Evolutionary conservation across 2,888 invertebrate genomes (phyloP), one percentile per base, ranked within the genome.

Genomic region (Hymenopus coronatus): DNA sequence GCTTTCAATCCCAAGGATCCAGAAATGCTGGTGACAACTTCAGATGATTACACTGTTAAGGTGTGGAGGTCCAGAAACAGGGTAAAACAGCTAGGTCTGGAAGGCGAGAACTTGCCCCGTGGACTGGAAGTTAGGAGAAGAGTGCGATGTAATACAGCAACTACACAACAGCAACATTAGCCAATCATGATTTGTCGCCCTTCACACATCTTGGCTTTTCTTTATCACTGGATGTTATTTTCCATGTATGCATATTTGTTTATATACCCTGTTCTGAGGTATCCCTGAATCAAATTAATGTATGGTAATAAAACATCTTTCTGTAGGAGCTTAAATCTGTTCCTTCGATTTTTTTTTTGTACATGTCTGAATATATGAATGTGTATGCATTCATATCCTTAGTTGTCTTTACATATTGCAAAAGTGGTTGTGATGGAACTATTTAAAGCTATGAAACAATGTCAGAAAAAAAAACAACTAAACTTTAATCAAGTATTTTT

Each of bases 1-100:
- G 97, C 97, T 3, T 97, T 98, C 92, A 97, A 97, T 93, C 97
- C 97, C 0, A 94, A 94, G 90, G 96, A 97, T 93, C 95, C 96
- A 0, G 96, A 97, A 93, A 96, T 97, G 96, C 93, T 97, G 54
- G 96, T 98, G 12, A 97, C 97, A 9, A 97, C 97, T 15, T 97
- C 97, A 89, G 97, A 98, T 92, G 98, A 98, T 93, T 95, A 95
- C 92, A 95, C 95, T 8, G 95, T 97, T 25, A 97, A 97, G 94
- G 94, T 96, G 87, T 94, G 94, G 94, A 89, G 91, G 40, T 94
- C 94, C 92, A 93, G 94, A 87, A 94, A 94, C 90, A 93, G 94
- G 86, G 93, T 94, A 0, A 93, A 93, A 90, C 91, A 93, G 84
- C 92, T 94, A 88, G 93, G 93, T 46, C 92, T 94, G 85, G 92